Base-by-base conservation (phyloP, 2,888 invertebrate genomes). In the Ametastegia equiseti region DNA sequence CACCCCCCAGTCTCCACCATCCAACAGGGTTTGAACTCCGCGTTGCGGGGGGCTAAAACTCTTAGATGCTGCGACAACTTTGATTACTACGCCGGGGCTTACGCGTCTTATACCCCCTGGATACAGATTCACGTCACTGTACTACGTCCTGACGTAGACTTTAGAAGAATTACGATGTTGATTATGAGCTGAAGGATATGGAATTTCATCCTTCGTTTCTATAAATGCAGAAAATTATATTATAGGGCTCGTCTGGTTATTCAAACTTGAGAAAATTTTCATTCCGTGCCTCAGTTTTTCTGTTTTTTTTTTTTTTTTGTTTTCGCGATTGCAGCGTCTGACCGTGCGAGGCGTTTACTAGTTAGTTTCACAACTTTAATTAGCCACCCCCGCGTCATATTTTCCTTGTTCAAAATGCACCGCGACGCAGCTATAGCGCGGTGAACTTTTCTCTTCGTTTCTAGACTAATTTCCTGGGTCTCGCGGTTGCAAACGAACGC, bases 41-140 rank as follows among this genome's bases (percentile, higher is more conserved):
- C 87, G 89, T 89, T 86, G 88, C 89, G 87, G 87, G 85, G 88
- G 88, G 87, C 90, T 89, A 89, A 78, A 78, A 90, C 89, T 90
- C 87, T 87, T 86, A 84, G 86, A 85, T 86, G 85, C 85, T 86
- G 87, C 87, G 88, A 90, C 88, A 90, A 90, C 87, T 91, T 91
- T 90, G 89, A 90, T 90, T 90, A 85, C 85, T 83, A 84, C 85
- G 83, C 81, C 65, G 36, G 83, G 83, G 84, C 86, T 88, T 88
- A 57, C 60, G 60, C 78, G 78, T 78, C 54, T 75, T 75, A 75
- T 75, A 75, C 75, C 30, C 36, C n/a, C 33, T 50, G 45, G 60
- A 73, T 67, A 69, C 67, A 78, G 63, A 79, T 69, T 57, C 54
- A n/a, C 78, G 69, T 77, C 78, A n/a, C 77, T n/a, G 13, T 65